A percentile compares a stretch with the other conserved stretches of the same genome.
phyloP scores from a whole-genome alignment of 2,888 invertebrate genomes.

The Troilus luridus region DNA sequence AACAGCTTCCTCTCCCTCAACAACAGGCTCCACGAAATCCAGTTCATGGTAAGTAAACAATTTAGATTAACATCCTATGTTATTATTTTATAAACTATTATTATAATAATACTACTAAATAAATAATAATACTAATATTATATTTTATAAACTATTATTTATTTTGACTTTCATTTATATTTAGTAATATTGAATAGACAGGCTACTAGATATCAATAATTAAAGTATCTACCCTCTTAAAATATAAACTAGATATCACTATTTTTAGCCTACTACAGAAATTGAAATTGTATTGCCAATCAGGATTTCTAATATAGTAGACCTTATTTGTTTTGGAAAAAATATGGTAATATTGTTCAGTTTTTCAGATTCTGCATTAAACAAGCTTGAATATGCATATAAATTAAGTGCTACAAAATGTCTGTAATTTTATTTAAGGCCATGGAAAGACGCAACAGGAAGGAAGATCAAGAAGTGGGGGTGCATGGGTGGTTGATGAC shows the following conservation, averaged over 20 bases:
- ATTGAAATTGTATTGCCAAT: neutral
- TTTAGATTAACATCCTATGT: neutral
- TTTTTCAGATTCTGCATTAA: neutral
- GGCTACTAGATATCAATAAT: neutral
- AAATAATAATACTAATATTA: too few species aligned
- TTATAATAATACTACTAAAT: too few species aligned
- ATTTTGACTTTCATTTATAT: neutral
- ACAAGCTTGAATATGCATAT: neutral
- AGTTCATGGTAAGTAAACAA: neutral
- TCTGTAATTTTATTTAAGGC: conserved; percentile 10
- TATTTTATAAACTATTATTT: too few species aligned
- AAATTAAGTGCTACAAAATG: too few species aligned
- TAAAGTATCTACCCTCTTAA: neutral
- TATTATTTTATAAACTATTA: neutral
- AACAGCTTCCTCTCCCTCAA: neutral
- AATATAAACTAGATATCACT: too few species aligned
- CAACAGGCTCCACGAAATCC: conserved; percentile 24
- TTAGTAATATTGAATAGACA: neutral
- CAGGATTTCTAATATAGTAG: neutral
- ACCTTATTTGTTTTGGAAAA: too few species aligned
- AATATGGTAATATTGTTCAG: neutral
- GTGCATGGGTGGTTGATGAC: conserved; percentile 41
- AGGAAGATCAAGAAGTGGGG: conserved; percentile 37
- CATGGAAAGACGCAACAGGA: conserved; percentile 40
- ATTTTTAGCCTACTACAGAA: neutral